Conservation (phyloP, 30 jellyfish, hydroid and myxozoan species). For the Pseudorhiza aurosa region DNA sequence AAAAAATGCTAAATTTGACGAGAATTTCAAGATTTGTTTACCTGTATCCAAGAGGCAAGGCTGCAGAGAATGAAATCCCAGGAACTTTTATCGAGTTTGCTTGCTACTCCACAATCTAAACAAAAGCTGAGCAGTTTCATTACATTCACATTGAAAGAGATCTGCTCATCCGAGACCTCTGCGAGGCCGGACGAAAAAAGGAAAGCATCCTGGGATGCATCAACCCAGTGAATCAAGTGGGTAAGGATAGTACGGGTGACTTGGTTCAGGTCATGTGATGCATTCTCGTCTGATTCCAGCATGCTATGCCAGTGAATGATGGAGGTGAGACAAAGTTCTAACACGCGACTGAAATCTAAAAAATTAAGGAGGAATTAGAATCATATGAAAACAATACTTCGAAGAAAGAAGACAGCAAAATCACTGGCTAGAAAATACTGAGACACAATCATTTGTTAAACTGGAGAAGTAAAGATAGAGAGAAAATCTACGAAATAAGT, state of each 20-base stretch:
- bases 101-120: conserved; percentile 28
- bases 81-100: conserved; percentile 24
- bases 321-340: conserved; percentile 55
- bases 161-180: conserved; percentile 27
- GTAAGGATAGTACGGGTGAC: conserved; percentile 11
- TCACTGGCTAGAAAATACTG: too few relatives aligned
- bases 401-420: too few relatives aligned
- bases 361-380: not conserved
- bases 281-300: conserved; percentile 14
- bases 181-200: conserved; percentile 19
- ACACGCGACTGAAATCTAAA: conserved; percentile 21
- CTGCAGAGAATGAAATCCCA: conserved; percentile 96
- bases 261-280: conserved; percentile 34
- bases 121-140: conserved; percentile 55
- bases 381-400: not conserved
- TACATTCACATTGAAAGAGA: conserved; percentile 39
- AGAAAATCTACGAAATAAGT: too few relatives aligned
- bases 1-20: not conserved
- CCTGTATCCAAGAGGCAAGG: conserved; percentile 94
- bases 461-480: too few relatives aligned
- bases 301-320: conserved; percentile 49
- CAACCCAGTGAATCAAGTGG: conserved; percentile 57
- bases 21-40: not conserved
- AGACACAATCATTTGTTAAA: too few relatives aligned
- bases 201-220: conserved; percentile 38